phyloP scores from a whole-genome alignment of 2,113 vertebrate genomes.

The Phodopus roborovskii region DNA sequence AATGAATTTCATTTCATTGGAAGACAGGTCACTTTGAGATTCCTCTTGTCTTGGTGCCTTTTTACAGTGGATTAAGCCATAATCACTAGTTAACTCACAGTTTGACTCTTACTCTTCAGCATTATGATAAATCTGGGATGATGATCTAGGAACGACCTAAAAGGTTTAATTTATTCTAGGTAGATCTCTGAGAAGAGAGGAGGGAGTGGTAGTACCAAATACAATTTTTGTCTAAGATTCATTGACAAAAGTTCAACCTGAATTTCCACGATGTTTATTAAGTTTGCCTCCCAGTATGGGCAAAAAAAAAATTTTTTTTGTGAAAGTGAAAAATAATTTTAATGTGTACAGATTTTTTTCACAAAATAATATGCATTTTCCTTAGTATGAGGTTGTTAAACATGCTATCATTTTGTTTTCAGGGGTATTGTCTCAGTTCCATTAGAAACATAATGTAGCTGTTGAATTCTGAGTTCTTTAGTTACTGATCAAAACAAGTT shows the following conservation, averaged over 20 bases:
- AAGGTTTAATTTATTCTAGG: constrained; percentile 73
- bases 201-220: constrained; percentile 70
- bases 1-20: constrained; percentile 33
- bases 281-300: constrained; percentile 63
- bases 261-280: constrained; percentile 68
- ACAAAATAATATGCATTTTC: constrained; percentile 21
- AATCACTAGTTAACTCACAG: constrained; percentile 30
- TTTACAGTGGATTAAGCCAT: constrained; percentile 36
- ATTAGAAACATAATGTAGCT: constrained; percentile 33
- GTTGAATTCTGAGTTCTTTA: constrained; percentile 58
- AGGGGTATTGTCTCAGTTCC: neutral
- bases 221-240: constrained; percentile 70
- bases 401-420: constrained; percentile 57
- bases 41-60: constrained; percentile 52
- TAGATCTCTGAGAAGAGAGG: constrained; percentile 64
- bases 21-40: constrained; percentile 39
- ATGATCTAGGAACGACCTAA: constrained; percentile 58
- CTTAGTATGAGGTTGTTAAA: constrained; percentile 44
- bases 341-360: constrained; percentile 39
- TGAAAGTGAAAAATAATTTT: constrained; percentile 67
- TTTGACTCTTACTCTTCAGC: constrained; percentile 59
- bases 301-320: constrained; percentile 66
- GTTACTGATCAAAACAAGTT: constrained; percentile 43
- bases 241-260: constrained; percentile 61
- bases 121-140: constrained; percentile 68